A percentile compares a stretch with the other conserved stretches of the same genome.
These are phyloP conservation scores for Sus cebifrons DNA, from an alignment of 2,797 vertebrate species.

Conservation along the genomic window DNA sequence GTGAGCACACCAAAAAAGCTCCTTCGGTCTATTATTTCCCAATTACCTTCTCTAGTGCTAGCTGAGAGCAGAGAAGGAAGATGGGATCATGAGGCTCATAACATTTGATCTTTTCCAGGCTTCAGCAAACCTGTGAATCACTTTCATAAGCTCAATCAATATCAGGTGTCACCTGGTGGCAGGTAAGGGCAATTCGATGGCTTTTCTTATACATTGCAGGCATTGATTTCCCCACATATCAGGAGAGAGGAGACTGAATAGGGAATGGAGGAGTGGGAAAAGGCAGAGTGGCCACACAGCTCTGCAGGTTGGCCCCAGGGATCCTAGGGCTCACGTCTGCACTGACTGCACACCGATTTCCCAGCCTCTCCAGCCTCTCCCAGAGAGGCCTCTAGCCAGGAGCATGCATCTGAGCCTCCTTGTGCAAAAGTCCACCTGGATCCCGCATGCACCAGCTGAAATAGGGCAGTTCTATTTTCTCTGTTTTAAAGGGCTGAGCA, in stretches of 20 bases:
- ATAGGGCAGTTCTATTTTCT: background rate
- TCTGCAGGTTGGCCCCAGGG: background rate
- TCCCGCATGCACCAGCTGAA: background rate
- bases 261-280: constrained; percentile 49
- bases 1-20: constrained; percentile 66
- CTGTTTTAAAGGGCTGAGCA: background rate
- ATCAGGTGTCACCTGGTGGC: constrained; percentile 84
- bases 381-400: background rate
- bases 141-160: constrained; percentile 87
- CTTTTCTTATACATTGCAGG: constrained; percentile 82
- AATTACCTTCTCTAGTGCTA: constrained; percentile 82
- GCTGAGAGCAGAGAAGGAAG: constrained; percentile 78
- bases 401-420: background rate
- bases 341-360: background rate
- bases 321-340: background rate
- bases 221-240: constrained; percentile 82
- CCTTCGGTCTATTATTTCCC: constrained; percentile 84
- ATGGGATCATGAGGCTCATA: constrained; percentile 81
- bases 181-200: constrained; percentile 85
- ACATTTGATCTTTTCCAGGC: constrained; percentile 86
- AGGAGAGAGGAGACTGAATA: constrained; percentile 44
- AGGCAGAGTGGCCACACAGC: background rate
- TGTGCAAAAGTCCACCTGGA: background rate
- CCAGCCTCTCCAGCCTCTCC: background rate
- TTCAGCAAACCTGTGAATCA: constrained; percentile 84